These are phyloP conservation scores for Campylomormyrus numenius DNA, from an alignment of 2,113 vertebrate species.

Conservation along the genomic window DNA sequence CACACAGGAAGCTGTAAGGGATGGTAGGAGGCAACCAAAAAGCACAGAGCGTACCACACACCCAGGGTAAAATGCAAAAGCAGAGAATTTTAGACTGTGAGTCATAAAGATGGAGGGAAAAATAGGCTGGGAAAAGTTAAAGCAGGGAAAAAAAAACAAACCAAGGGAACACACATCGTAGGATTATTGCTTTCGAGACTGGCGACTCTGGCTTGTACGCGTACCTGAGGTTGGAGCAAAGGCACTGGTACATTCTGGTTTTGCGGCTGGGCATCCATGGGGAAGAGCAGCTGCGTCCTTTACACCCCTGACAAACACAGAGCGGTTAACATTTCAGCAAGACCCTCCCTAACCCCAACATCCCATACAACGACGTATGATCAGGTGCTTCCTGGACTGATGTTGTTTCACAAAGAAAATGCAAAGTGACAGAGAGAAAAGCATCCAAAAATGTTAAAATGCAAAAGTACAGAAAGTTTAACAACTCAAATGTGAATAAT, in stretches of 20 bases:
- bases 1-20: background rate
- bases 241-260: constrained; percentile 75
- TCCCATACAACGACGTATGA: background rate
- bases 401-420: background rate
- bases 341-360: background rate
- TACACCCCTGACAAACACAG: constrained; percentile 57
- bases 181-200: background rate
- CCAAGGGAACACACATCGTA: background rate
- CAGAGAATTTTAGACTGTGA: background rate
- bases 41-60: background rate
- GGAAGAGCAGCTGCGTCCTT: constrained; percentile 48
- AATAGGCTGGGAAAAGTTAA: background rate
- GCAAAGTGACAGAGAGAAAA: background rate
- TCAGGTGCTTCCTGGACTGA: background rate
- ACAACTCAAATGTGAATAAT: background rate
- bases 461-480: background rate
- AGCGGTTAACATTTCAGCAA: background rate
- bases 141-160: background rate
- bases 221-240: constrained; percentile 85
- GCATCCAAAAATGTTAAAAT: background rate
- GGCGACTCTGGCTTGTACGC: background rate
- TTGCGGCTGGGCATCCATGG: constrained; percentile 85
- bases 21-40: background rate
- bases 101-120: background rate
- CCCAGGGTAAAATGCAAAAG: background rate